These are phyloP conservation scores for Aeoliscus strigatus DNA, from an alignment of 2,797 vertebrate species.

Conservation along the genomic window DNA sequence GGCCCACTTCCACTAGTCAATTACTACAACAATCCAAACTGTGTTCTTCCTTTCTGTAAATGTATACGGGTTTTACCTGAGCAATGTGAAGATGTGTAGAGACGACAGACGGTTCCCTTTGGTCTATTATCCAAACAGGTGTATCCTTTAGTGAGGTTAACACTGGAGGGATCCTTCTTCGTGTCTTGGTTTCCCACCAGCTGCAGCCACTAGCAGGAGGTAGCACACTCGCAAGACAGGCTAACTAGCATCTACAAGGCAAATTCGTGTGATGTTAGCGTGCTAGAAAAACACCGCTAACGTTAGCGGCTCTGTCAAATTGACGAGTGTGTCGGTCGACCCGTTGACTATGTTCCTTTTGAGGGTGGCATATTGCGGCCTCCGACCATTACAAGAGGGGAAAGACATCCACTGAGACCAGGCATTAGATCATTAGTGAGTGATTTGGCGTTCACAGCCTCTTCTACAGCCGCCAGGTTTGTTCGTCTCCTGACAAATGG, in stretches of 20 bases:
- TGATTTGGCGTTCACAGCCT: constrained; percentile 36
- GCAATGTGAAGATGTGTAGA: constrained; percentile 18
- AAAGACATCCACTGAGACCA: constrained; percentile 25
- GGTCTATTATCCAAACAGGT: constrained; percentile 28
- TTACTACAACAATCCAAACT: constrained; percentile 13
- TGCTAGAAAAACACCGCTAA: constrained; percentile 54
- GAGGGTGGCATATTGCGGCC: constrained; percentile 5
- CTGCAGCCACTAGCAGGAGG: constrained; percentile 38
- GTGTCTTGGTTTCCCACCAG: constrained; percentile 41
- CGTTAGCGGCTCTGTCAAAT: constrained; percentile 42
- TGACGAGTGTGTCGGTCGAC: constrained; percentile 27
- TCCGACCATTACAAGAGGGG: constrained; percentile 9
- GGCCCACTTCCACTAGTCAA: constrained; percentile 34
- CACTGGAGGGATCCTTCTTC: constrained; percentile 24
- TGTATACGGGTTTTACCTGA: constrained; percentile 49
- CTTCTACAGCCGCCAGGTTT: constrained; percentile 46
- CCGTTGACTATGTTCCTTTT: constrained; percentile 16
- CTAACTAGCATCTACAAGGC: constrained; percentile 56
- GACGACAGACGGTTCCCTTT: constrained; percentile 16
- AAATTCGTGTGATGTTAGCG: constrained; percentile 46
- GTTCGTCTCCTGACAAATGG: constrained; percentile 59
- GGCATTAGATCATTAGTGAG: constrained; percentile 13
- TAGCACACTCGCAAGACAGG: constrained; percentile 54
- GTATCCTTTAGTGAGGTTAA: constrained; percentile 34
- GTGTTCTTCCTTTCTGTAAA: constrained; percentile 6